A percentile compares a stretch with the other conserved stretches of the same genome.
Evolutionary conservation across 2,888 invertebrate genomes (phyloP).

Genomic region (Trichopria drosophilae): DNA sequence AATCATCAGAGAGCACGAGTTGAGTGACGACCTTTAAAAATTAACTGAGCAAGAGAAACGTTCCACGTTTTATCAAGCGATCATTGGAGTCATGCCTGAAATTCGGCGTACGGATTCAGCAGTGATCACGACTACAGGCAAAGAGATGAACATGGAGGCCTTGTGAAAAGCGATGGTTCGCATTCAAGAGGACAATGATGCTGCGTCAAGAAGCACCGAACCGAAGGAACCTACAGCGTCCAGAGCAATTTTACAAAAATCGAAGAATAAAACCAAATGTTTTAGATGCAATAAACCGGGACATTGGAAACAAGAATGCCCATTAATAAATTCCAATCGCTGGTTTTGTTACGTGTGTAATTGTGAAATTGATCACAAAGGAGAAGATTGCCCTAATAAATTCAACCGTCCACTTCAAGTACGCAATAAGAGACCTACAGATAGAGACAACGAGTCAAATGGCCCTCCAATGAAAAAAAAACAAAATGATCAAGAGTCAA

Average conservation of each 20-base stretch:
- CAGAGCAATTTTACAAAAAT: constrained; percentile 5
- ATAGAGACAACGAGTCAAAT: constrained; percentile 7
- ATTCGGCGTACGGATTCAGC: constrained; percentile 26
- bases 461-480: constrained; percentile 18
- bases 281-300: constrained; percentile 25
- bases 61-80: constrained; percentile 32
- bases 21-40: constrained; percentile 21
- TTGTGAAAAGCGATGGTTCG: constrained; percentile 24
- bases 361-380: constrained; percentile 11
- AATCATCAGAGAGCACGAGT: constrained; percentile 32
- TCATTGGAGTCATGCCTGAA: constrained; percentile 28
- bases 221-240: constrained; percentile 12
- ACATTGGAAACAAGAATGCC: constrained; percentile 22
- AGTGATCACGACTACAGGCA: constrained; percentile 27
- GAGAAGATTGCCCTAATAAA: constrained; percentile 14
- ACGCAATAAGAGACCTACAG: constrained; percentile 4
- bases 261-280: constrained; percentile 16
- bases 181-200: constrained; percentile 27
- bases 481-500: constrained; percentile 6
- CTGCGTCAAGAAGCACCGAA: constrained; percentile 8
- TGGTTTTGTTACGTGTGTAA: constrained; percentile 20
- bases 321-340: constrained; percentile 1
- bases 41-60: constrained; percentile 22
- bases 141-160: constrained; percentile 29
- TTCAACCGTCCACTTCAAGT: background rate